Conservation (phyloP, 2,113 vertebrate genomes). For the human (Homo sapiens) region DNA sequence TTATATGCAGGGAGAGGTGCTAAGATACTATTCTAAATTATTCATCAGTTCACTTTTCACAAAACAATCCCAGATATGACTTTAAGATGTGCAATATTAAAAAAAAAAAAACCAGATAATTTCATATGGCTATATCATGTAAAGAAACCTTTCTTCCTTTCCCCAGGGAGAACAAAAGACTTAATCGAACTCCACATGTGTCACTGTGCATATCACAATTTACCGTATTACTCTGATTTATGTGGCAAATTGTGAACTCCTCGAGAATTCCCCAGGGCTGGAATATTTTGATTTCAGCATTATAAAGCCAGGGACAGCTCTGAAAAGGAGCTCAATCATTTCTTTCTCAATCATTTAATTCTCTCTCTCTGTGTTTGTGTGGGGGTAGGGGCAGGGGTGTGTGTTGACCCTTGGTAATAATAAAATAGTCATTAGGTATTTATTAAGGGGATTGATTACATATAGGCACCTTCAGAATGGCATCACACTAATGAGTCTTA, state of each 20-base stretch:
- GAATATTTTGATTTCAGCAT: constrained; percentile 78
- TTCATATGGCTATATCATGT: constrained; percentile 81
- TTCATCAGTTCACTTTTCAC: constrained; percentile 81
- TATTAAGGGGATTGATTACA: constrained; percentile 35
- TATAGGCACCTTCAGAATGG: background rate
- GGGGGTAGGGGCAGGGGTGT: background rate
- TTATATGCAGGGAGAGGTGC: constrained; percentile 75
- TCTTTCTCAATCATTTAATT: background rate
- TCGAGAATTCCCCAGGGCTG: constrained; percentile 77
- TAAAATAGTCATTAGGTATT: background rate
- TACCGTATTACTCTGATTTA: constrained; percentile 83
- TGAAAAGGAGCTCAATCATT: constrained; percentile 18
- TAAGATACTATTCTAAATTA: constrained; percentile 84
- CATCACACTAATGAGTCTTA: background rate
- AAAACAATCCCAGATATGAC: constrained; percentile 72
- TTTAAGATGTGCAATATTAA: constrained; percentile 77
- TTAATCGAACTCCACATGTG: constrained; percentile 81
- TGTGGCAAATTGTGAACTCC: constrained; percentile 81
- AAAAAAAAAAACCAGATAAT: constrained; percentile 78
- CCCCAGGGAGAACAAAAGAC: constrained; percentile 81
- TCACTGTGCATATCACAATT: constrained; percentile 82
- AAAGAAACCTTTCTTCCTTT: constrained; percentile 77
- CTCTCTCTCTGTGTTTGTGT: background rate
- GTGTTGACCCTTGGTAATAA: background rate
- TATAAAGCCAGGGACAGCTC: constrained; percentile 72